Conservation (phyloP, 2,888 invertebrate genomes). For the Drosophila dives region DNA sequence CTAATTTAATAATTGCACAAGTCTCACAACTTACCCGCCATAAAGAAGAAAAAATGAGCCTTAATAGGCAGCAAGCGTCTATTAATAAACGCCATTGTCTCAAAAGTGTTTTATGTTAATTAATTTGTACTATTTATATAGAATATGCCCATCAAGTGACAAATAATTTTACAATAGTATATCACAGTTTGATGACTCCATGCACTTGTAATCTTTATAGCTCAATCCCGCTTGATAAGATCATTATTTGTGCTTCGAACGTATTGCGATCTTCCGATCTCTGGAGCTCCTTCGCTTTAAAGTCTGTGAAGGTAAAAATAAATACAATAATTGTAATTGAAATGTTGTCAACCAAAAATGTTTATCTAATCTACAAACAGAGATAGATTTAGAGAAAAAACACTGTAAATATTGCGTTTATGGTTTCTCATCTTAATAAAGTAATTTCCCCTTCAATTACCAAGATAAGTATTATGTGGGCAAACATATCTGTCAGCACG, state of each 20-base stretch:
- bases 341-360: slow-evolving; percentile 28
- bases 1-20: neutral
- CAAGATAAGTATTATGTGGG: slow-evolving; percentile 2
- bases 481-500: slow-evolving; percentile 22
- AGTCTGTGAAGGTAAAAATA: slow-evolving; percentile 23
- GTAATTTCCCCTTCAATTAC: slow-evolving; percentile 11
- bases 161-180: slow-evolving; percentile 27
- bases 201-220: slow-evolving; percentile 47
- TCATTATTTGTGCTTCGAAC: slow-evolving; percentile 34
- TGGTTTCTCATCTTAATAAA: slow-evolving; percentile 12
- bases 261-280: slow-evolving; percentile 3
- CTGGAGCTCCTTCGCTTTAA: neutral
- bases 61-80: slow-evolving; percentile 91
- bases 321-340: slow-evolving; percentile 11
- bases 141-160: neutral
- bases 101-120: neutral
- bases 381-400: neutral
- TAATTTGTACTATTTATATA: neutral
- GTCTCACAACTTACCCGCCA: slow-evolving; percentile 89
- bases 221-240: slow-evolving; percentile 34
- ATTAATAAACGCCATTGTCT: slow-evolving; percentile 88
- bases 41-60: slow-evolving; percentile 94
- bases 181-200: slow-evolving; percentile 66
- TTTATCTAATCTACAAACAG: slow-evolving; percentile 40
- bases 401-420: slow-evolving; percentile 24